These are phyloP conservation scores for Morone saxatilis DNA, from an alignment of 2,113 vertebrate genomes.

Conservation along the genomic window DNA sequence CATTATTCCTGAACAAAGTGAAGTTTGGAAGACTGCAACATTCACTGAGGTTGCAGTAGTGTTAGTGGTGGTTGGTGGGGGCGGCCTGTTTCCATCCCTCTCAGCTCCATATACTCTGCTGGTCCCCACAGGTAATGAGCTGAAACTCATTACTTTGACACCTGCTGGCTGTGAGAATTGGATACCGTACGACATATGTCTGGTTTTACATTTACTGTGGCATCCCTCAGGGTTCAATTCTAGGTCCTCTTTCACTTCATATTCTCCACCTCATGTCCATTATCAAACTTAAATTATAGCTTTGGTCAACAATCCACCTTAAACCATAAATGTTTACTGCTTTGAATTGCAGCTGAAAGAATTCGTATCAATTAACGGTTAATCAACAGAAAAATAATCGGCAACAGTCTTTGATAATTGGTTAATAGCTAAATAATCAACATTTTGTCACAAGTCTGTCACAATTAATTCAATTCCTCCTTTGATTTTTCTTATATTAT, in stretches of 20 bases:
- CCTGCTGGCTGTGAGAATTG: neutral
- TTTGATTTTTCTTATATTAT: too few relatives aligned
- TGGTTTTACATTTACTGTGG: neutral
- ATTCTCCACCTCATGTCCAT: neutral
- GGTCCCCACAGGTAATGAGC: slow-evolving; percentile 23
- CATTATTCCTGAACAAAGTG: neutral
- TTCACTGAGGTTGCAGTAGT: neutral
- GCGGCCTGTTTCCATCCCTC: neutral
- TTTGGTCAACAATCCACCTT: neutral
- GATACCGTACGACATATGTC: neutral
- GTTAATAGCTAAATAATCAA: too few relatives aligned
- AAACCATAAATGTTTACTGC: too few relatives aligned
- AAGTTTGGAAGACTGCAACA: neutral
- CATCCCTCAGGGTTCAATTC: slow-evolving; percentile 40
- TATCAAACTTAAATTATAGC: neutral
- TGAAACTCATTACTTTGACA: neutral
- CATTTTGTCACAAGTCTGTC: too few relatives aligned
- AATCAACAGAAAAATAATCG: too few relatives aligned
- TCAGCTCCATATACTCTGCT: neutral
- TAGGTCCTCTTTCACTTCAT: neutral
- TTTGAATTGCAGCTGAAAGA: neutral
- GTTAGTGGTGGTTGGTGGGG: neutral
- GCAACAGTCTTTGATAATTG: too few relatives aligned
- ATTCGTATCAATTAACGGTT: neutral
- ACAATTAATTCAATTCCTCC: too few relatives aligned